Conservation (phyloP, 1,140 invertebrate species). For the Diachasma alloeum region DNA sequence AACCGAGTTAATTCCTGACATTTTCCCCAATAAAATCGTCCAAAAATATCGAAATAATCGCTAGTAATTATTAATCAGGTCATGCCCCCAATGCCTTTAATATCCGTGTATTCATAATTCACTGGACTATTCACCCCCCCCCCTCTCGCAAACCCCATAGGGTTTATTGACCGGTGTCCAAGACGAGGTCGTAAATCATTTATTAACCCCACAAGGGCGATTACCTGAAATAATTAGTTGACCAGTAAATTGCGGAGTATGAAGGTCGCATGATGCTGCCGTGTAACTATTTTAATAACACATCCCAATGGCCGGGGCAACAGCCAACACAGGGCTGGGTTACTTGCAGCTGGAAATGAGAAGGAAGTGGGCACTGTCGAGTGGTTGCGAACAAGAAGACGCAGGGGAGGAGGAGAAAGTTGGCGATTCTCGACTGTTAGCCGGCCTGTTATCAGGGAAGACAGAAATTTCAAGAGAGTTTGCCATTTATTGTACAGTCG, state of each 20-base stretch:
- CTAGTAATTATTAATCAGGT: not conserved
- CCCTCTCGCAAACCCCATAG: not conserved
- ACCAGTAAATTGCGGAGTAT: not conserved
- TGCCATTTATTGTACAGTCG: not conserved
- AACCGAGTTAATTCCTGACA: too few relatives aligned
- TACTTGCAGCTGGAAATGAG: not conserved
- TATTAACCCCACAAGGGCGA: not conserved
- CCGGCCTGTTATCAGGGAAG: not conserved
- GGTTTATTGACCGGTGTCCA: not conserved
- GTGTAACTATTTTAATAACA: constrained; percentile 10
- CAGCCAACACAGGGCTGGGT: not conserved
- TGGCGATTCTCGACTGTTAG: not conserved
- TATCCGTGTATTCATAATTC: not conserved
- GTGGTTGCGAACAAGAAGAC: not conserved
- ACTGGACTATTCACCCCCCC: not conserved
- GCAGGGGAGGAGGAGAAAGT: not conserved
- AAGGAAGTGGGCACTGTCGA: constrained; percentile 1
- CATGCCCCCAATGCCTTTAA: not conserved
- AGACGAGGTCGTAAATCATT: constrained; percentile 3
- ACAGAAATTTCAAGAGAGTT: not conserved
- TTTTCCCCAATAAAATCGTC: too few relatives aligned
- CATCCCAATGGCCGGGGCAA: not conserved
- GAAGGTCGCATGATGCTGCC: not conserved
- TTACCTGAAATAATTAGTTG: not conserved
- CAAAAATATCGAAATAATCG: not conserved